Percentiles rank a stretch among this genome's conserved stretches.
Evolutionary conservation across 2,113 vertebrate genomes (phyloP).

Genomic region (Ondatra zibethicus): DNA sequence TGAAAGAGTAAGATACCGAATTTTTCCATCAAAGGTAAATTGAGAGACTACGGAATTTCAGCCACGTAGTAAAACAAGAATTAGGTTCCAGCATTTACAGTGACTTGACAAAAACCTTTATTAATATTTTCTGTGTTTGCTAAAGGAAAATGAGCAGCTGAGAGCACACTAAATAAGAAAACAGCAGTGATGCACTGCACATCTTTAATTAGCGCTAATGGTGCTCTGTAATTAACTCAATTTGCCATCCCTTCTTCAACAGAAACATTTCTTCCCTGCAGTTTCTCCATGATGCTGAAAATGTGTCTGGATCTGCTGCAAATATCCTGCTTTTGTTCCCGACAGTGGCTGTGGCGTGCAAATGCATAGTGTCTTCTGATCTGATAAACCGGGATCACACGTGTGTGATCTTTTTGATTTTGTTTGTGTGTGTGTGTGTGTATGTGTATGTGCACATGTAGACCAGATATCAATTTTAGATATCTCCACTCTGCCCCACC

Average conservation of each 20-base stretch:
- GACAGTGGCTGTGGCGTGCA: neutral
- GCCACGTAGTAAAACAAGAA: neutral
- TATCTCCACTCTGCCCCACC: neutral
- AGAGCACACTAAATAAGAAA: constrained; percentile 68
- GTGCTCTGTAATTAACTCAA: constrained; percentile 70
- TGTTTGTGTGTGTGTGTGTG: neutral
- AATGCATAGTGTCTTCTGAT: neutral
- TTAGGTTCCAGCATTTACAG: neutral
- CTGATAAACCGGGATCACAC: neutral
- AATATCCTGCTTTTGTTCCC: neutral
- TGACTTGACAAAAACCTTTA: constrained; percentile 27
- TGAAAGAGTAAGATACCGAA: neutral
- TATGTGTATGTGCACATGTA: neutral
- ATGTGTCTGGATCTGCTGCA: constrained; percentile 17
- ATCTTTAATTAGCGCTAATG: constrained; percentile 75
- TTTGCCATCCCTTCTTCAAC: constrained; percentile 53
- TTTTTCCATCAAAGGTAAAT: constrained; percentile 35
- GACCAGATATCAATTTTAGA: neutral
- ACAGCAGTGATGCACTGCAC: constrained; percentile 36
- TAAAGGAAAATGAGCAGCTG: constrained; percentile 62
- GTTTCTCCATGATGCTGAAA: neutral
- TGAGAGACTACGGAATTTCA: neutral
- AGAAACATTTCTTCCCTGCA: constrained; percentile 43
- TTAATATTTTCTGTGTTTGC: constrained; percentile 70
- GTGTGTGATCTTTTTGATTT: neutral